Base-by-base conservation (phyloP, 2,113 vertebrate genomes). In the Osmerus eperlanus region DNA sequence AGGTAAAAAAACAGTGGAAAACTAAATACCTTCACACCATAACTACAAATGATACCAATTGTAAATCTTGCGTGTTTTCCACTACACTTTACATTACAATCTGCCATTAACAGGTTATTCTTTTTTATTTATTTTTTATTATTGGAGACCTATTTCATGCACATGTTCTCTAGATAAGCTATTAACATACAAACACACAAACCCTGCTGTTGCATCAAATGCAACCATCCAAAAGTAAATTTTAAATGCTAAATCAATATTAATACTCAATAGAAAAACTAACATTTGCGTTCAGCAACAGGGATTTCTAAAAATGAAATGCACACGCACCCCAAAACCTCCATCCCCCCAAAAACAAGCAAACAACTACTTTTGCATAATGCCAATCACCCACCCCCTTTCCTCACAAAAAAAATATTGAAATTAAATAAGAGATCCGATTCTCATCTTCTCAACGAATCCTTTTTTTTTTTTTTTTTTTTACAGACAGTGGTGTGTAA, bases 371-470 rank as follows among this genome's bases (percentile, higher is more conserved):
- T 73, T 47, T 47, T 47, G 41, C 79, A 83, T 78, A 86, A 90
- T 77, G 74, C 74, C 71, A 77, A 74, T 63, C 23, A 69, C 59
- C 68, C 68, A 56, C 32, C 32, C 32, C 32, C 32, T 36, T 36
- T 36, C 32, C 32, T 36, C 32, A 47, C 23, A 66, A 16, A 66
- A 52, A 71, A 75, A 83, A 84, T 81, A 75, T 65, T 68, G 79
- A 85, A 85, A 89, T 90, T 92, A 91, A 91, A 90, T 91, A 91
- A 82, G 81, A 89, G 85, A 88, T 89, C 82, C 80, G 68, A 70
- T 76, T 87, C 71, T 81, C 73, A 77, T 71, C 70, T 82, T 84
- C 82, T 12, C 41, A 47, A 47, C 9, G 76, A 41, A 19, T 47
- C 3, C 13, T 63, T 59, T 29, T 63, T 64, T 11, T 16, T 53